A percentile compares a stretch with the other conserved stretches of the same genome.
Evolutionary conservation across 1,140 invertebrate genomes (phyloP).

Genomic region (Sogatella furcifera): DNA sequence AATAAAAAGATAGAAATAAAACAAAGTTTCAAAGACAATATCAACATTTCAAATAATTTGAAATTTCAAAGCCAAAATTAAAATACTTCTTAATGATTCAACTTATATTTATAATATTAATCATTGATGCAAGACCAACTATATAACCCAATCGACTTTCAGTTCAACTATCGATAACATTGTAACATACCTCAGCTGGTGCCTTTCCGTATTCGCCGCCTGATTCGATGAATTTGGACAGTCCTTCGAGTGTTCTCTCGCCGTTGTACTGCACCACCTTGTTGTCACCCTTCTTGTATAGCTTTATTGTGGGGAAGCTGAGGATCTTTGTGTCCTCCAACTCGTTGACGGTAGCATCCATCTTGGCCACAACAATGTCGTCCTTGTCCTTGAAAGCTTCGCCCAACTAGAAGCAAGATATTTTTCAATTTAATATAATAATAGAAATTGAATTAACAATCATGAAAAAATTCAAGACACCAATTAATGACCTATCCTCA

Average conservation of each 20-base stretch:
- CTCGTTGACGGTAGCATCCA: conserved; percentile 97
- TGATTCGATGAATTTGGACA: conserved; percentile 85
- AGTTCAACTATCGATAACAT: background rate
- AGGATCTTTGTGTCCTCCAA: conserved; percentile 88
- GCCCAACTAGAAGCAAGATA: conserved; percentile 44
- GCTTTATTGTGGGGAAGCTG: conserved; percentile 94
- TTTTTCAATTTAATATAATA: no score
- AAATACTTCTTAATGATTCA: no score
- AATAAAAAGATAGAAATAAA: no score
- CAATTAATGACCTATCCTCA: no score
- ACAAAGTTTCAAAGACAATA: no score
- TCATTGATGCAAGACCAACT: no score
- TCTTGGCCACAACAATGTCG: conserved; percentile 90
- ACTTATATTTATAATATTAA: no score
- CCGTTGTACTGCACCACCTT: conserved; percentile 88
- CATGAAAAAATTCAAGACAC: no score
- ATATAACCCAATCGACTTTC: background rate
- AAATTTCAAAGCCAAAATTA: no score
- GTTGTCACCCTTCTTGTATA: conserved; percentile 88
- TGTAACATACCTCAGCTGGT: conserved; percentile 39
- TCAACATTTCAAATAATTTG: no score
- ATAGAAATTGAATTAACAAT: no score
- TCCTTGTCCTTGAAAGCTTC: conserved; percentile 80
- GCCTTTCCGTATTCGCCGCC: conserved; percentile 55
- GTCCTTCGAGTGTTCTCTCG: conserved; percentile 86